Percentiles rank a stretch among this genome's conserved stretches.
phyloP scores from a whole-genome alignment of 2,113 vertebrate genomes.

The Oceanodroma tethys region DNA sequence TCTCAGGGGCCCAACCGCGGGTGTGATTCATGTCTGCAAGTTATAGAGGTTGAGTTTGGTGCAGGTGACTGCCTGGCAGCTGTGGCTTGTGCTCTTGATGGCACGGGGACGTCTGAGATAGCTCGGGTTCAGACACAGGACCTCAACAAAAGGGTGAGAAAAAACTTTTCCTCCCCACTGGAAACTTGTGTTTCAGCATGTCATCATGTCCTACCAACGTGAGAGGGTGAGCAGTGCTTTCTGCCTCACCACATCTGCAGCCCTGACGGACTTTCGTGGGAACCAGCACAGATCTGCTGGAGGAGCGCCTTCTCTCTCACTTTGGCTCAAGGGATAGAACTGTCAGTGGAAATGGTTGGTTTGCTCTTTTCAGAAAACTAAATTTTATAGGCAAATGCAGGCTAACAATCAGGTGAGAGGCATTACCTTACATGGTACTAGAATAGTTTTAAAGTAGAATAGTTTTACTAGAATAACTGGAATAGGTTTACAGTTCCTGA shows the following conservation, averaged over 20 bases:
- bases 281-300: neutral
- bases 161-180: neutral
- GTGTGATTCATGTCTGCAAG: neutral
- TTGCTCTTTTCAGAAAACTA: neutral
- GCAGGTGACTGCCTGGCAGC: neutral
- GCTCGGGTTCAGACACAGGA: neutral
- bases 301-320: neutral
- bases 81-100: neutral
- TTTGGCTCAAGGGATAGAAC: neutral
- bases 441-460: neutral
- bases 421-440: neutral
- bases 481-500: neutral
- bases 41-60: neutral
- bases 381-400: neutral
- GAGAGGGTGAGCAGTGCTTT: neutral
- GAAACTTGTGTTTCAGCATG: accelerated
- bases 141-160: neutral
- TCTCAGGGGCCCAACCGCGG: too few relatives aligned
- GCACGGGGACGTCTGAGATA: accelerated
- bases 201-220: neutral
- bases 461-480: neutral
- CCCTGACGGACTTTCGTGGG: neutral
- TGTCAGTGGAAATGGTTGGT: neutral
- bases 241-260: neutral
- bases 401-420: neutral